Evolutionary conservation across 2,113 vertebrate species (phyloP), one percentile per base, ranked within the genome.

Genomic region (Electrona antarctica): DNA sequence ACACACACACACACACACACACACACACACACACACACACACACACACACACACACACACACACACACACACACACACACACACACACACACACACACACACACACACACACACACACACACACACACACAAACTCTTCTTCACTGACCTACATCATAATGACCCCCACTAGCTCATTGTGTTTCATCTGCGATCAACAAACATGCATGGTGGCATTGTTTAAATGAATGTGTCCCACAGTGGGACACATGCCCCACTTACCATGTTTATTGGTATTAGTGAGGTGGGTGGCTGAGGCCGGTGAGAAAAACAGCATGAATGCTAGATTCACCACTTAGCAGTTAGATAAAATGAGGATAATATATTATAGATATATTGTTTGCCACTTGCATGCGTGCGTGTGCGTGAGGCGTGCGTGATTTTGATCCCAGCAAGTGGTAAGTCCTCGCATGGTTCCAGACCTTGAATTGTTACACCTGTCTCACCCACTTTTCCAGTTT

Each of bases 341-440:
- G 33, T 41, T 41, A 6, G 33, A 41, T 2, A 41, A 41, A 41
- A 41, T 41, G 33, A 47, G 10, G 51, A 68, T 73, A 54, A 65
- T 21, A 21, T 21, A 21, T 21, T 21, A 21, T 64, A 59, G 8
- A 50, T 13, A 14, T 63, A 64, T 72, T 62, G 21, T 28, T 21
- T 33, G 10, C 14, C 33, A 28, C 28, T 10, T 50, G 49, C 2
- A 50, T 10, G 11, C 7, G 11, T 6, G 33, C 33, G 3, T 41
- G 33, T 21, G 47, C 12, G 12, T 29, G 29, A 50, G 10, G 15
- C 66, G 58, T 50, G 68, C 45, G 11, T 50, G 29, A 29, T n/a
- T 60, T 41, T 74, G 67, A 79, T 73, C 10, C 54, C 51, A 54
- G 60, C 46, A 2, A 48, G 50, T 13, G 49, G 75, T 72, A 60